phyloP scores from a whole-genome alignment of 2,888 invertebrate genomes.

The Mythimna pallens region DNA sequence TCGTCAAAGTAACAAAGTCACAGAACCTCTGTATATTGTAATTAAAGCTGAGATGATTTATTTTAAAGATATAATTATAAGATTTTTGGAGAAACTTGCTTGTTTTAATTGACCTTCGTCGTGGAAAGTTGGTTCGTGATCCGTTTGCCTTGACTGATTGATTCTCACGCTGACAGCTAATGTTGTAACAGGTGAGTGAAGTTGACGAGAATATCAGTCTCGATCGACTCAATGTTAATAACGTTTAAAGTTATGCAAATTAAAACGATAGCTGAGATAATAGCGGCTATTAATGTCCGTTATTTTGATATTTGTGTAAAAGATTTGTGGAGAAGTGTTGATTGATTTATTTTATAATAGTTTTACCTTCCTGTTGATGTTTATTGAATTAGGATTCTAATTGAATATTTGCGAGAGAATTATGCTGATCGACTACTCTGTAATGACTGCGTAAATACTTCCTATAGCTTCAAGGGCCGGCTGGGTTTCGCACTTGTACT shows the following conservation, averaged over 20 bases:
- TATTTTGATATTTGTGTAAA: constrained; percentile 50
- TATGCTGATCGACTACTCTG: constrained; percentile 32
- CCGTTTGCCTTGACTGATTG: constrained; percentile 77
- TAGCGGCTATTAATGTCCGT: constrained; percentile 36
- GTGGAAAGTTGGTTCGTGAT: constrained; percentile 81
- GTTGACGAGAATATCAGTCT: constrained; percentile 50
- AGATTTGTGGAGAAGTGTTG: constrained; percentile 41
- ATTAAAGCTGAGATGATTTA: constrained; percentile 70
- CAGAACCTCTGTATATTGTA: constrained; percentile 64
- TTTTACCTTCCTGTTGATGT: constrained; percentile 54
- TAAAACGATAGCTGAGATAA: constrained; percentile 45
- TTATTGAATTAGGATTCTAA: constrained; percentile 33
- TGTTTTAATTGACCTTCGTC: constrained; percentile 79
- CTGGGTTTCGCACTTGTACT: constrained; percentile 32
- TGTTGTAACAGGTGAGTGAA: constrained; percentile 58
- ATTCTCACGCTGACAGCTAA: constrained; percentile 57
- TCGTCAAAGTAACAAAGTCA: constrained; percentile 44
- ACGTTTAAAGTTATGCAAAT: constrained; percentile 56
- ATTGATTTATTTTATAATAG: constrained; percentile 50
- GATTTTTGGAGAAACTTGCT: constrained; percentile 77
- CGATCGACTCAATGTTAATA: constrained; percentile 45
- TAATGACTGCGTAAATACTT: constrained; percentile 34
- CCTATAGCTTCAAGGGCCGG: constrained; percentile 45
- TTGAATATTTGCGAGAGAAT: constrained; percentile 38
- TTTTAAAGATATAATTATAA: constrained; percentile 75